Base-by-base conservation (phyloP, 2,888 invertebrate species). In the Xylota segnis region DNA sequence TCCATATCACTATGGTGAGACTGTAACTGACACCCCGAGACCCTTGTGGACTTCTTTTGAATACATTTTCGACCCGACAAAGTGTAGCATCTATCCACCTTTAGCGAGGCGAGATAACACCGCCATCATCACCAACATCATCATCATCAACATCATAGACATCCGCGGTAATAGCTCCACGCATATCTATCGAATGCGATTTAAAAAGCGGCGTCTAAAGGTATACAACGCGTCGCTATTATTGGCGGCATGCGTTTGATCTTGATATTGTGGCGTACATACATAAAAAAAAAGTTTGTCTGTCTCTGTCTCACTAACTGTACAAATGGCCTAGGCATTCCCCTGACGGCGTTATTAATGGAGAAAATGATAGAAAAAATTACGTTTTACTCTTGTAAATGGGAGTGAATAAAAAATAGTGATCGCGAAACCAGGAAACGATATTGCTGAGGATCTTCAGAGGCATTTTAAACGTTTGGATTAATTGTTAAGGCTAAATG, bases 211-310 rank as follows among this genome's bases (percentile, higher is more conserved):
- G 50, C 70, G 50, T 78, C 43, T 78, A 32, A 70, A 54, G 61
- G 45, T 56, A 82, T 47, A 61, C 70, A 16, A 37, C 58, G 50
- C 66, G 76, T 76, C 76, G 65, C 47, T 76, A 37, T 86, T 71
- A 81, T 56, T 65, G 34, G 76, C 84, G 84, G 84, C 81, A 66
- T 61, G 18, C 61, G 23, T 86, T 86, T 86, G 82, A 86, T 86
- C 72, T 77, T 61, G 12, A 77, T 43, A 76, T 77, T 82, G 72
- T 72, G 68, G 70, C 56, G 45, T 43, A 52, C 37, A 63, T 45
- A 82, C 18, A 54, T 66, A 66, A 58, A 65, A 81, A 29, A 54
- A 71, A 66, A 56, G 29, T 71, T 43, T 52, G 14, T 61, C 54
- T 40, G 9, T 54, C 78, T 75, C 40, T 18, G 18, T 76, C n/a